These are phyloP conservation scores for Prenolepis imparis DNA, from an alignment of 2,888 invertebrate genomes.

Conservation along the genomic window DNA sequence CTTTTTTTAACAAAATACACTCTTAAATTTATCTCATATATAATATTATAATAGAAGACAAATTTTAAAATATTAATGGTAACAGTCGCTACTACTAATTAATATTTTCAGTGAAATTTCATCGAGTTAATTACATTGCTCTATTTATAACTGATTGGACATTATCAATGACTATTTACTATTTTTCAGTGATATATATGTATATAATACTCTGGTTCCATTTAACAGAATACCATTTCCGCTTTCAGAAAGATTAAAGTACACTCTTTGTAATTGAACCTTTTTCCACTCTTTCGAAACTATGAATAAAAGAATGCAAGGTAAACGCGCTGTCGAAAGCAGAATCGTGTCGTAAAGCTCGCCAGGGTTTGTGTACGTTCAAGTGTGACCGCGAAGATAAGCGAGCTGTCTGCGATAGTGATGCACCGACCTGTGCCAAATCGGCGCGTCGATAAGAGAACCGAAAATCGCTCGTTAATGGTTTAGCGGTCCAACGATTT, in stretches of 20 bases:
- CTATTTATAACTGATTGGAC: not conserved
- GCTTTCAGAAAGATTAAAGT: not conserved
- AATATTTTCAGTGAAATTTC: not conserved
- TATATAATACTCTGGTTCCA: not conserved
- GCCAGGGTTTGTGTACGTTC: slow-evolving; percentile 44
- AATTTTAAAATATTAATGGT: slow-evolving; percentile 1
- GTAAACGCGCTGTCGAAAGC: slow-evolving; percentile 42
- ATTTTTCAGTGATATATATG: not conserved
- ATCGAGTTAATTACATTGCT: not conserved
- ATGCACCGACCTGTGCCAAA: slow-evolving; percentile 59
- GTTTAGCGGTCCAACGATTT: slow-evolving; percentile 37
- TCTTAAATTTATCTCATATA: not conserved
- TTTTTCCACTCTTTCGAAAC: slow-evolving; percentile 31
- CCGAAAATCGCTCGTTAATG: slow-evolving; percentile 48
- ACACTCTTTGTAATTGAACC: slow-evolving; percentile 5
- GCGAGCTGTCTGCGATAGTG: slow-evolving; percentile 33
- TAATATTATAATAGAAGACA: not conserved
- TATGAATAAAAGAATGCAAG: not conserved
- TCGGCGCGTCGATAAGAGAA: slow-evolving; percentile 42
- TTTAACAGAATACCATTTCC: not conserved
- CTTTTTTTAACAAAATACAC: not conserved
- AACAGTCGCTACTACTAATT: not conserved
- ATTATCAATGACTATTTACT: not conserved
- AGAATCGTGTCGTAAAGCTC: slow-evolving; percentile 31
- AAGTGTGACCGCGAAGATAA: slow-evolving; percentile 57